A percentile compares a stretch with the other conserved stretches of the same genome.
Conservation (phyloP, 1,140 invertebrate genomes). For the Phenacoccus solenopsis region DNA sequence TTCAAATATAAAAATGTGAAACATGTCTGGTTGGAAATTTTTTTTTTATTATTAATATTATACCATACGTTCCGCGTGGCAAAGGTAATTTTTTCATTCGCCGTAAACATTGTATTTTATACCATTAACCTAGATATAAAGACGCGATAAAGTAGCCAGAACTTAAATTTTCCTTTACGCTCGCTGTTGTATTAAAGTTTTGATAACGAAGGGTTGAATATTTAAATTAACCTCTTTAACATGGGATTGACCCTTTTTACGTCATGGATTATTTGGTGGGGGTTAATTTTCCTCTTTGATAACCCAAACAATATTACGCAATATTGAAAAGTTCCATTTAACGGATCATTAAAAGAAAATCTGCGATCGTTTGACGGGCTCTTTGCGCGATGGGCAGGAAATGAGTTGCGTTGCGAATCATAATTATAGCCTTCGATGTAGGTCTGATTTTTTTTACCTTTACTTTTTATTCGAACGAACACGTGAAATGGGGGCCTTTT, state of each 20-base stretch:
- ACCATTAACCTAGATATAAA: slow-evolving; percentile 17
- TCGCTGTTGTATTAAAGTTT: not conserved
- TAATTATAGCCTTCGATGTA: not conserved
- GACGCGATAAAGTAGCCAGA: not conserved
- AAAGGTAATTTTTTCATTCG: not conserved
- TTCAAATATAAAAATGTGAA: not conserved
- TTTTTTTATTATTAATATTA: too few relatives aligned
- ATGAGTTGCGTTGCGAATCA: not conserved
- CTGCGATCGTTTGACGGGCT: too few relatives aligned
- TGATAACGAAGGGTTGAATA: not conserved
- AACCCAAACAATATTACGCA: slow-evolving; percentile 16
- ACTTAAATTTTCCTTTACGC: not conserved
- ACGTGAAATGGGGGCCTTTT: not conserved
- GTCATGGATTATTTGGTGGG: slow-evolving; percentile 5
- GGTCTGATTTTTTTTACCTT: not conserved
- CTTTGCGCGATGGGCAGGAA: too few relatives aligned
- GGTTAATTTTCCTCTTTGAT: not conserved
- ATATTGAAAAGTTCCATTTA: too few relatives aligned
- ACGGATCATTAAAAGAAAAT: too few relatives aligned
- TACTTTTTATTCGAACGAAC: too few relatives aligned
- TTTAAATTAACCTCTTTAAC: slow-evolving; percentile 16
- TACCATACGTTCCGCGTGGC: too few relatives aligned
- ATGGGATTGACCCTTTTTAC: slow-evolving; percentile 14
- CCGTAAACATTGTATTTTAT: slow-evolving; percentile 17
- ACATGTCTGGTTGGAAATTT: not conserved